Evolutionary conservation across 2,888 invertebrate genomes (phyloP).

Genomic region (Balanococcus diminutus): DNA sequence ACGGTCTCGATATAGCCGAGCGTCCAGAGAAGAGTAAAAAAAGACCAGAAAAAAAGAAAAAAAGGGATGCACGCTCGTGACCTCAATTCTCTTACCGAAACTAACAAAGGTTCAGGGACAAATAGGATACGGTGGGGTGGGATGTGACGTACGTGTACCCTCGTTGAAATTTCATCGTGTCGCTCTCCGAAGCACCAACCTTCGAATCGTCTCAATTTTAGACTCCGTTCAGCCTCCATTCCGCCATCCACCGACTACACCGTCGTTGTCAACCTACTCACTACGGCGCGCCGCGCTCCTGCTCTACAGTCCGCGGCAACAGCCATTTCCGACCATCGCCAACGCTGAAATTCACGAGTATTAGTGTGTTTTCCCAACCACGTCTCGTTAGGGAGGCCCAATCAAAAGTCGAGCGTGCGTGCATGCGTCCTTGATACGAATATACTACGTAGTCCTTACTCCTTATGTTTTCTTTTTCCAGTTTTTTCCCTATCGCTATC

Average conservation of each 20-base stretch:
- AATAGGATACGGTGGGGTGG: background rate
- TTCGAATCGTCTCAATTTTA: conserved; percentile 25
- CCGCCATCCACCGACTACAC: background rate
- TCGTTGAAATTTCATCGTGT: conserved; percentile 9
- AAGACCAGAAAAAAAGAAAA: background rate
- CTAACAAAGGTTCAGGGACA: conserved; percentile 38
- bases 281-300: background rate
- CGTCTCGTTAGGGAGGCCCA: conserved; percentile 12
- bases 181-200: background rate
- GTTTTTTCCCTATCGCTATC: background rate
- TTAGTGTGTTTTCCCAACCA: background rate
- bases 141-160: background rate
- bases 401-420: conserved; percentile 12
- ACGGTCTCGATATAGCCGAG: background rate
- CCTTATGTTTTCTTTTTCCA: background rate
- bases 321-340: conserved; percentile 26
- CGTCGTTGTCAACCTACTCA: conserved; percentile 5
- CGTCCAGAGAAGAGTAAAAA: background rate
- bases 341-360: conserved; percentile 13
- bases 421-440: conserved; percentile 31
- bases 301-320: background rate
- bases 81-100: conserved; percentile 22
- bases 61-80: conserved; percentile 37
- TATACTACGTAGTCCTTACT: background rate
- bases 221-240: background rate